Evolutionary conservation across 1,140 invertebrate genomes (phyloP).

Genomic region (Lepidostoma basale): DNA sequence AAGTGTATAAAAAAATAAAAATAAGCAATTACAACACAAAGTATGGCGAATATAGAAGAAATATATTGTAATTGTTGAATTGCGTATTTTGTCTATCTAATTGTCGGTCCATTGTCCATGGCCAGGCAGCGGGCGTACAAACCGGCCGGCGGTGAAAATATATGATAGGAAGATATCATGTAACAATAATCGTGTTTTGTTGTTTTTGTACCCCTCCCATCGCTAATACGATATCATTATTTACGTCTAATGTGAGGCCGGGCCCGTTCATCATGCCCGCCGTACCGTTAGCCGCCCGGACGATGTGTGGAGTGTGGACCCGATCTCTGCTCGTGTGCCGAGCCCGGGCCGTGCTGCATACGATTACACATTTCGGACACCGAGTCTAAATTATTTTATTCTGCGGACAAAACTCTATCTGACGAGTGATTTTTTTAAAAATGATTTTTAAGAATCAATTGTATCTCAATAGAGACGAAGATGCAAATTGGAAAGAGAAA

Average conservation of each 20-base stretch:
- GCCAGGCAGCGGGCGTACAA: not conserved
- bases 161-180: not conserved
- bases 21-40: too few relatives aligned
- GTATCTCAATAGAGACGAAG: too few relatives aligned
- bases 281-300: conserved; percentile 17
- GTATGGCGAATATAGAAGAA: too few relatives aligned
- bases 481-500: too few relatives aligned
- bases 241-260: conserved; percentile 20
- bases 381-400: not conserved
- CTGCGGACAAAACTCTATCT: too few relatives aligned
- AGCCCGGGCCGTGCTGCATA: not conserved
- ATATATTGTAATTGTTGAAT: too few relatives aligned
- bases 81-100: too few relatives aligned
- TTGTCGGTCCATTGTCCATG: too few relatives aligned
- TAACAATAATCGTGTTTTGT: conserved; percentile 19
- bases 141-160: not conserved
- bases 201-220: conserved; percentile 7
- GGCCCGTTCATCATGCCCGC: not conserved
- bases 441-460: too few relatives aligned
- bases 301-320: not conserved
- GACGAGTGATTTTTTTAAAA: too few relatives aligned
- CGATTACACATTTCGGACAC: not conserved
- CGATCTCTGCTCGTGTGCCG: not conserved
- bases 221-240: conserved; percentile 26
- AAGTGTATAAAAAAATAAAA: too few relatives aligned